phyloP scores from a whole-genome alignment of 2,888 invertebrate species.

The Synergus laeviventris region DNA sequence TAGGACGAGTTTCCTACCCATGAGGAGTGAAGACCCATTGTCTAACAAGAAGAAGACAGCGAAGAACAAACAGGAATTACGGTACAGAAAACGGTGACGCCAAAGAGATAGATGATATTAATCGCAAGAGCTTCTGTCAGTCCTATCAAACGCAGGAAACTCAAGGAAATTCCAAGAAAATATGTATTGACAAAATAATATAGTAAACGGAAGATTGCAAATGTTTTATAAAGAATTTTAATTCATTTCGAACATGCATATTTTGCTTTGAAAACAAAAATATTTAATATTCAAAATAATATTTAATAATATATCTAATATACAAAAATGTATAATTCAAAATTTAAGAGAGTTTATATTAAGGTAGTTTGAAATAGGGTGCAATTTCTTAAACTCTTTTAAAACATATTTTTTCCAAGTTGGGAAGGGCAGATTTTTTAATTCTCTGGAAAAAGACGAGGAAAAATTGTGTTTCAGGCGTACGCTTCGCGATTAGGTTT shows the following conservation, averaged over 20 bases:
- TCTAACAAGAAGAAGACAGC: not conserved
- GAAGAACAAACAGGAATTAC: conserved; percentile 22
- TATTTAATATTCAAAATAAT: no score
- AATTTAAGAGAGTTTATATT: not conserved
- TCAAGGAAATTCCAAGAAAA: no score
- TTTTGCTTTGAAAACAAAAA: no score
- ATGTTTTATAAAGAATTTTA: not conserved
- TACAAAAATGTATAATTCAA: no score
- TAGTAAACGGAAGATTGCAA: no score
- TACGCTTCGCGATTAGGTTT: conserved; percentile 29
- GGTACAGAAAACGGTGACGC: not conserved
- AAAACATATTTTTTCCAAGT: not conserved
- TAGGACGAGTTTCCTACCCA: conserved; percentile 2
- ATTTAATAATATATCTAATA: no score
- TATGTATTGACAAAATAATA: not conserved
- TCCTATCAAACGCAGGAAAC: not conserved
- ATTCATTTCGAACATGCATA: not conserved
- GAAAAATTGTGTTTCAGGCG: not conserved
- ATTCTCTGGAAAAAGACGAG: not conserved
- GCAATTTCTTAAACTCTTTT: not conserved
- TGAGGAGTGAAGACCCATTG: not conserved
- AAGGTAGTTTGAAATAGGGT: not conserved
- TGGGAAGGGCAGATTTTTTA: not conserved
- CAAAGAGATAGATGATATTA: conserved; percentile 36
- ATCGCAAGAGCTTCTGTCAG: not conserved